Base-by-base conservation (phyloP, 2,797 vertebrate species). In the Cygnus olor region DNA sequence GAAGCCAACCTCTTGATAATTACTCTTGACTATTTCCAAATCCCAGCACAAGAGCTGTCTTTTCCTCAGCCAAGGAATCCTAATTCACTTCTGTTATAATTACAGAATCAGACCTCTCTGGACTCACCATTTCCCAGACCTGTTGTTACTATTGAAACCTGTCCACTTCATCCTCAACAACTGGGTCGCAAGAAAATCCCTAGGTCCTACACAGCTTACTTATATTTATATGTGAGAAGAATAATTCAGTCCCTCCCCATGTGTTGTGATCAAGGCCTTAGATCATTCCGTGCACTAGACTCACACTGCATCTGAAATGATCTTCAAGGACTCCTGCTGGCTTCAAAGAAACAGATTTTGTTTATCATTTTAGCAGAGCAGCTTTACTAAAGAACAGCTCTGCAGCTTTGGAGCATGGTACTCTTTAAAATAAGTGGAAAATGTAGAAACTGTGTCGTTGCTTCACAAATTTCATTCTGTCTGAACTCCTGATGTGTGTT, bases 331-430 rank as follows among this genome's bases (percentile, higher is more conserved):
- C 91, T 95, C 96, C 93, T 94, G 90, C 94, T 92, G 93, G 81
- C 87, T 96, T 95, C 93, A 94, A 96, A 97, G 96, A 96, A 95
- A 95, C 96, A 97, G 95, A 96, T 96, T 97, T 96, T 97, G 90
- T 97, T 97, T 96, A 97, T 93, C 94, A 93, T 95, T 96, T 96
- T 93, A 96, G 95, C 84, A 95, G 82, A 95, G 96, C 89, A 93
- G 93, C 82, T 94, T 95, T 94, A 77, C 94, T 96, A 93, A 96
- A 96, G 95, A 95, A 95, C 94, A 96, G 91, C 86, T 95, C 95
- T 95, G 91, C 90, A 95, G 86, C 96, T 95, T 94, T 85, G 87
- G 88, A 95, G 91, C 76, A 90, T 65, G 72, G 81, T 85, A 79
- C 53, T 85, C 80, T 84, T 90, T 93, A 95, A 95, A 96, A 95